Percentiles rank a stretch among this genome's conserved stretches.
Conservation (phyloP, 1,140 invertebrate genomes). For the Pseudomyrmex dendroicus region DNA sequence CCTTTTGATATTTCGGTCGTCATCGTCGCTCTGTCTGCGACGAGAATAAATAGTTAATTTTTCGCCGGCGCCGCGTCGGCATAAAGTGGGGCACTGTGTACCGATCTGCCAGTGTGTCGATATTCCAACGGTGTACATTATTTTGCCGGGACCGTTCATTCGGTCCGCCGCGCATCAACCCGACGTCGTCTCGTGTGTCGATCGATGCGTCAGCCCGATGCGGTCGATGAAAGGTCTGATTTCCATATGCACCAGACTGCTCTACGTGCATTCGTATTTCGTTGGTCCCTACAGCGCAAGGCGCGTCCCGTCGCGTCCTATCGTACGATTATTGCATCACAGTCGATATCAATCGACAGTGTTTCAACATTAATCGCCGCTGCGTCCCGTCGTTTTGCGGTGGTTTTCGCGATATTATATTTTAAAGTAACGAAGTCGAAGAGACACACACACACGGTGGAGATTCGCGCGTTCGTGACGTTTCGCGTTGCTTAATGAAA, state of each 20-base stretch:
- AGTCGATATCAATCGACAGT: conserved; percentile 56
- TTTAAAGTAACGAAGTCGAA: conserved; percentile 28
- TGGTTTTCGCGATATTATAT: conserved; percentile 35
- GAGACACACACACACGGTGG: no score
- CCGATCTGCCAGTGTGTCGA: conserved; percentile 41
- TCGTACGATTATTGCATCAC: conserved; percentile 52
- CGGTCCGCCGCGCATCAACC: neutral
- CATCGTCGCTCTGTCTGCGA: conserved; percentile 39
- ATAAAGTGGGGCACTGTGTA: conserved; percentile 71
- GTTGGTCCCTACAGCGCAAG: conserved; percentile 30
- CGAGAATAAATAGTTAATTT: conserved; percentile 68
- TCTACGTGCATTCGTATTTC: conserved; percentile 58
- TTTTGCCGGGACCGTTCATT: conserved; percentile 23
- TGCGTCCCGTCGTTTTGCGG: neutral
- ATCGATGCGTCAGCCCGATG: conserved; percentile 62
- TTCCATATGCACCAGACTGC: conserved; percentile 62
- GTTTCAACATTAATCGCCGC: conserved; percentile 53
- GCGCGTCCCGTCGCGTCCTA: conserved; percentile 24
- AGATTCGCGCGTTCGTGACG: neutral
- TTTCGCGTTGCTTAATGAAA: neutral
- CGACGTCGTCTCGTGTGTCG: conserved; percentile 24
- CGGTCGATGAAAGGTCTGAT: conserved; percentile 71
- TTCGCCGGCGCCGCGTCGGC: conserved; percentile 39
- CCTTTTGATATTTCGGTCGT: conserved; percentile 49
- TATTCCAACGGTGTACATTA: conserved; percentile 55